Evolutionary conservation across 2,888 invertebrate species (phyloP), one percentile per base, ranked within the genome.

Genomic region (Drosophila ezoana): DNA sequence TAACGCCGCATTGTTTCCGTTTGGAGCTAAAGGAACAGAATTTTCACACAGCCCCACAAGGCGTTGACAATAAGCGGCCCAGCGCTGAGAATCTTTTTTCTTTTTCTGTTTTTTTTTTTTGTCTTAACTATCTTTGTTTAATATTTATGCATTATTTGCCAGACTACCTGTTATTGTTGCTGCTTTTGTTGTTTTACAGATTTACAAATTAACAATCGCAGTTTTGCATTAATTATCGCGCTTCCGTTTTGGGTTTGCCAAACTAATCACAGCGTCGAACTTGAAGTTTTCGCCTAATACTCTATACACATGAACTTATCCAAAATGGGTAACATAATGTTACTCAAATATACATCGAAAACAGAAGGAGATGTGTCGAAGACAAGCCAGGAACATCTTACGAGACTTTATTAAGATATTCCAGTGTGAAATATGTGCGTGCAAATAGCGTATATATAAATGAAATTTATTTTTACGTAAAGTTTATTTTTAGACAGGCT

Each of bases 21-120:
- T 89, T 72, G 53, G 58, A 56, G 61, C 74, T 63, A 33, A 77
- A 79, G 89, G 87, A 87, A 79, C 64, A 81, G 73, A 81, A 87
- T 84, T 76, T 89, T 86, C 85, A 76, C 85, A 86, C 85, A 86
- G 89, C 85, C 80, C 89, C 89, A 75, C 79, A 87, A 86, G 66
- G 58, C 63, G 63, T 47, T 64, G 66, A 65, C 63, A 71, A 57
- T 49, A 44, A 57, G 45, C 70, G 18, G 14, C 48, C 33, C 45
- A 49, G 63, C 53, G 65, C 72, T 85, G 85, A 71, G 89, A 85
- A 89, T 40, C 13, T 40, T 52, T 52, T 52, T 52, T 65, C 63
- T 64, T 72, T 64, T 61, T 60, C 23, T 13, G 10, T 45, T 32
- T 43, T 16, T 20, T 44, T 38, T 13, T 49, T 54, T 32, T 11